Base-by-base conservation (phyloP, 2,888 invertebrate species). In the Tipula confusa region DNA sequence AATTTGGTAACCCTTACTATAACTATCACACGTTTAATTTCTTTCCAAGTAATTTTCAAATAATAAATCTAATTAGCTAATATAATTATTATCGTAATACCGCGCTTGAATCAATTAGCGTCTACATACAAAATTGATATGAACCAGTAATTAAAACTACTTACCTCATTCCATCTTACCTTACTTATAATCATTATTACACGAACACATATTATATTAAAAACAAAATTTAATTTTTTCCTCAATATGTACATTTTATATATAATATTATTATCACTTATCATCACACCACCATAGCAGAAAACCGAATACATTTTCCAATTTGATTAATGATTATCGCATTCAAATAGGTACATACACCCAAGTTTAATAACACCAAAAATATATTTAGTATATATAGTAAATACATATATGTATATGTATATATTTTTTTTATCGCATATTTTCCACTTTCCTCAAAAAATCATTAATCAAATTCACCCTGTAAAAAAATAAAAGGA, bases 151-250 rank as follows among this genome's bases (percentile, higher is more conserved):
- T 11, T 24, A 64, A 64, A 64, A 43, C 64, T 64, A 64, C 64
- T 64, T 64, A 64, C 64, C 64, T 64, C 64, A 64, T 64, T 48
- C 48, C 48, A 48, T 48, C 48, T 48, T 48, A 48, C 48, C 9
- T n/a, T n/a, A n/a, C n/a, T n/a, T n/a, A n/a, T n/a, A n/a, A n/a
- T n/a, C n/a, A n/a, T n/a, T n/a, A n/a, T n/a, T n/a, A n/a, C n/a
- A n/a, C n/a, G n/a, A n/a, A n/a, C n/a, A n/a, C n/a, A 9, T 64
- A 24, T 64, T 9, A 36, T 11, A 15, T 43, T 43, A 5, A 15
- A 64, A 64, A 43, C 15, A 15, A 15, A 43, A 43, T 43, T 64
- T 24, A 64, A 64, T 38, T 38, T 38, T n/a, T 13, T 38, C 38
- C 38, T 9, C 38, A 38, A 13, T 38, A 13, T 43, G n/a, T n/a